Conservation (phyloP, 1,140 invertebrate genomes). For the Platyscapa corneri region DNA sequence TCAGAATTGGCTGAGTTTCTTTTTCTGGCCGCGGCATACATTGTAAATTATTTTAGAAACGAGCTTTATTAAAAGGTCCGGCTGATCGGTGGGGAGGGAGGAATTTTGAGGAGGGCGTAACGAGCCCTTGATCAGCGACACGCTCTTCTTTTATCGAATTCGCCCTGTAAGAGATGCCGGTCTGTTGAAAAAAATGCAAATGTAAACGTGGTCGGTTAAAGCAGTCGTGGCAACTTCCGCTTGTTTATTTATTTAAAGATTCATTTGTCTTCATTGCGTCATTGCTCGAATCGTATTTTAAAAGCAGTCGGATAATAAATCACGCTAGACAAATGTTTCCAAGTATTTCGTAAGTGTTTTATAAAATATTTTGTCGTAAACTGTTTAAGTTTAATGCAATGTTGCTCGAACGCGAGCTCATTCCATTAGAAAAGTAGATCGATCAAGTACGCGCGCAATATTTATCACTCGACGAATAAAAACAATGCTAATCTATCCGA, state of each 20-base stretch:
- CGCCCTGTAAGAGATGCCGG: background rate
- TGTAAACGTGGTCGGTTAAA: background rate
- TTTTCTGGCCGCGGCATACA: background rate
- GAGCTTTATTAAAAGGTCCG: background rate
- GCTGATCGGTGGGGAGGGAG: background rate
- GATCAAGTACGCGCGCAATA: too few relatives aligned
- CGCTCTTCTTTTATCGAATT: background rate
- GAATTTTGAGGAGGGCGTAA: background rate
- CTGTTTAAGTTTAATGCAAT: background rate
- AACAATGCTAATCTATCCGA: too few relatives aligned
- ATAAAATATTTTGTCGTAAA: background rate
- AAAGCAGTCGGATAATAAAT: background rate
- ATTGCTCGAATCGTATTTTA: background rate
- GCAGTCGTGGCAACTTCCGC: background rate
- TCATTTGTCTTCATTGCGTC: conserved; percentile 6
- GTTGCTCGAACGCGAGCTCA: background rate
- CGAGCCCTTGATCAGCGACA: background rate
- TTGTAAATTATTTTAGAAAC: background rate
- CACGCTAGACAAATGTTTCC: background rate
- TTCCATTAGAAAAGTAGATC: too few relatives aligned
- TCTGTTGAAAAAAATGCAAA: background rate
- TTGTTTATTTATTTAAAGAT: background rate
- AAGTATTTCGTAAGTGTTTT: background rate
- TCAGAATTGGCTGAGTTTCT: background rate
- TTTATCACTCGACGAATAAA: too few relatives aligned